These are phyloP conservation scores for Habropoda laboriosa DNA, from an alignment of 1,140 invertebrate species.

Conservation along the genomic window DNA sequence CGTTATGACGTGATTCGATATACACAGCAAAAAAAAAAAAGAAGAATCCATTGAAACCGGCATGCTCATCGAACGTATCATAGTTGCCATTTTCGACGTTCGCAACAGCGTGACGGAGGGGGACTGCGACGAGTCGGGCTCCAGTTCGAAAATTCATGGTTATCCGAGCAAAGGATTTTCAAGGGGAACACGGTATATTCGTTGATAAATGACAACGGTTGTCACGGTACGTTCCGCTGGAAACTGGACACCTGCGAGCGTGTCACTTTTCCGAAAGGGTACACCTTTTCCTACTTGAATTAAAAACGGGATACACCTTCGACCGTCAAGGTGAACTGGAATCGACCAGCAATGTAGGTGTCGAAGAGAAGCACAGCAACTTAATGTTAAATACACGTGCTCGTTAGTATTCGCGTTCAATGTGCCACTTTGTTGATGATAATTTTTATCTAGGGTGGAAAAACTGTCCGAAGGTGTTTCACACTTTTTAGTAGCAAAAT, in stretches of 20 bases:
- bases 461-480: neutral
- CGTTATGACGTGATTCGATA: neutral
- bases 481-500: too few species aligned
- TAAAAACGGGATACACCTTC: constrained; percentile 59
- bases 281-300: constrained; percentile 61
- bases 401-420: constrained; percentile 7
- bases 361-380: constrained; percentile 65
- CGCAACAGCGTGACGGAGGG: neutral
- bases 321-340: constrained; percentile 75
- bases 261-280: constrained; percentile 68
- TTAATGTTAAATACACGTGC: constrained; percentile 46
- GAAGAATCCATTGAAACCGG: too few species aligned
- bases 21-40: neutral
- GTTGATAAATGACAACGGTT: neutral
- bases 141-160: neutral
- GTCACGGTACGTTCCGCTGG: neutral
- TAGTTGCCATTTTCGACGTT: neutral
- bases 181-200: too few species aligned
- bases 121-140: neutral
- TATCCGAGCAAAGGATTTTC: neutral
- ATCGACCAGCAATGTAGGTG: constrained; percentile 70
- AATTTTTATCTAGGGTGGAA: neutral
- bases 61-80: neutral
- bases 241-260: constrained; percentile 44
- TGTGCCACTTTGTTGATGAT: neutral